phyloP scores from a whole-genome alignment of 2,888 invertebrate species.

The Cheilosia pagana region DNA sequence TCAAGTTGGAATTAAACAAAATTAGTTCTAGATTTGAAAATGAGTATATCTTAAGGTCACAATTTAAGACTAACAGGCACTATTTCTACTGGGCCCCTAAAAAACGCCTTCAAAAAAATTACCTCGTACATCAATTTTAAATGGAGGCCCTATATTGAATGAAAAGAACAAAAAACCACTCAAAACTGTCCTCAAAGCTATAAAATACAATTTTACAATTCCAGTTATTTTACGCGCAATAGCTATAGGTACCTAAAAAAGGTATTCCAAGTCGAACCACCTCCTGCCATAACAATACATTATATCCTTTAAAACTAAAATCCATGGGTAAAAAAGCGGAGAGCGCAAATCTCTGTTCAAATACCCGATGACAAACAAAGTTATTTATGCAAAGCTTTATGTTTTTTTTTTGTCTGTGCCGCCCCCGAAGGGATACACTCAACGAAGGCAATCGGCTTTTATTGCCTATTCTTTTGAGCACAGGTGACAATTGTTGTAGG shows the following conservation, averaged over 20 bases:
- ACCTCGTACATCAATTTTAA: too few species aligned
- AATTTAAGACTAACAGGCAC: too few species aligned
- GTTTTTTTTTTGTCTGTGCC: neutral
- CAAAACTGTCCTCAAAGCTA: neutral
- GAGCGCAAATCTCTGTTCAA: slow-evolving; percentile 5
- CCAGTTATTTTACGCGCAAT: neutral
- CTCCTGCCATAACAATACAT: neutral
- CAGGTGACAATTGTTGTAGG: slow-evolving; percentile 23
- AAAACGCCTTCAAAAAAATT: too few species aligned
- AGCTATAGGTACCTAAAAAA: neutral
- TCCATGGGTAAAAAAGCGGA: slow-evolving; percentile 3
- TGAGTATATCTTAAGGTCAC: too few species aligned
- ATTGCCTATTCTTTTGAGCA: slow-evolving; percentile 6
- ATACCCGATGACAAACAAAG: slow-evolving; percentile 17
- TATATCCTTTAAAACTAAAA: slow-evolving; percentile 9
- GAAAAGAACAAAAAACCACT: neutral
- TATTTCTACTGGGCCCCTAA: too few species aligned
- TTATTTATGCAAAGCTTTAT: slow-evolving; percentile 13
- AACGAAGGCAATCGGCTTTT: slow-evolving; percentile 20
- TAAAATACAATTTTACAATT: neutral
- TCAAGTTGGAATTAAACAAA: too few species aligned
- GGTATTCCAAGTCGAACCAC: neutral
- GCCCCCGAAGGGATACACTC: neutral
- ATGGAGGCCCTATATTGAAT: neutral
- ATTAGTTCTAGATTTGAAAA: too few species aligned